Evolutionary conservation across 2,888 invertebrate species (phyloP).

Genomic region (Pasiphila rectangulata): DNA sequence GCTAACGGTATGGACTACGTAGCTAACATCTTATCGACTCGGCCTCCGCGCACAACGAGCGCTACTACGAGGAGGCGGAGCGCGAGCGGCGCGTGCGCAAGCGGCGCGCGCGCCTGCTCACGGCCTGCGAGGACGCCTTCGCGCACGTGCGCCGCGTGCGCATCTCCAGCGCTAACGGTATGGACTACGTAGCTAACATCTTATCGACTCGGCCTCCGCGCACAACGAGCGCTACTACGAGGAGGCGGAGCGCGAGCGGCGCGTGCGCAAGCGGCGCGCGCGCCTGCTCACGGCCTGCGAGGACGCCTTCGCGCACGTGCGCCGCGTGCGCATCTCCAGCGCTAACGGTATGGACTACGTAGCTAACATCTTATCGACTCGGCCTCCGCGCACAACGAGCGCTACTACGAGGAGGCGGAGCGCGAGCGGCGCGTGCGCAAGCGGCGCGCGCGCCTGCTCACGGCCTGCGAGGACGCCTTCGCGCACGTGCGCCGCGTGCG

Average conservation of each 20-base stretch:
- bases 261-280: slow-evolving; percentile 94
- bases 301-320: slow-evolving; percentile 98
- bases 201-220: slow-evolving; percentile 92
- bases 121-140: slow-evolving; percentile 98
- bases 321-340: slow-evolving; percentile 82
- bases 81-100: slow-evolving; percentile 96
- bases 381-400: slow-evolving; percentile 96
- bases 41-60: slow-evolving; percentile 96
- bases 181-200: too few relatives aligned
- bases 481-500: slow-evolving; percentile 95
- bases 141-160: slow-evolving; percentile 95
- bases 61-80: slow-evolving; percentile 99
- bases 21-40: too few relatives aligned
- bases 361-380: too few relatives aligned
- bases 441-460: slow-evolving; percentile 92
- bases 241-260: slow-evolving; percentile 96
- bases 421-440: slow-evolving; percentile 96
- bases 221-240: slow-evolving; percentile 99
- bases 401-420: slow-evolving; percentile 99
- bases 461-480: slow-evolving; percentile 98
- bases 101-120: slow-evolving; percentile 92
- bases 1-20: slow-evolving; percentile 54
- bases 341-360: slow-evolving; percentile 54
- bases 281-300: slow-evolving; percentile 96
- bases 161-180: slow-evolving; percentile 58